These are phyloP conservation scores for Lepisosteus oculatus DNA, from an alignment of 2,113 vertebrate genomes.

Conservation along the genomic window DNA sequence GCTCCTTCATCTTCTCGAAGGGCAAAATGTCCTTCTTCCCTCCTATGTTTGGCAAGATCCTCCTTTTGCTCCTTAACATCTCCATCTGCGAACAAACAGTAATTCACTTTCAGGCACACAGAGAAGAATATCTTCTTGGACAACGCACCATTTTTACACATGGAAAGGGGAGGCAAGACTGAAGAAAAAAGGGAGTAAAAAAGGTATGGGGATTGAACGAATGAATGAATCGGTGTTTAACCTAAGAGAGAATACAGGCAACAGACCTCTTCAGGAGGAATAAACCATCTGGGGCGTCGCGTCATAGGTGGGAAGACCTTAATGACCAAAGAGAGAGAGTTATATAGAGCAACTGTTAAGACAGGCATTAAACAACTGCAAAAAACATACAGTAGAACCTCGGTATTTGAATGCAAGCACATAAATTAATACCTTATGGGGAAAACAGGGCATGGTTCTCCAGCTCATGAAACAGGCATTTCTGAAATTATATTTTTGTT, in stretches of 20 bases:
- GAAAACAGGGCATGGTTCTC: too few relatives aligned
- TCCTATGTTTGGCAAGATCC: slow-evolving; percentile 72
- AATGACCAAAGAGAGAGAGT: slow-evolving; percentile 39
- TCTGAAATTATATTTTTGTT: too few relatives aligned
- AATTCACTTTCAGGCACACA: too few relatives aligned
- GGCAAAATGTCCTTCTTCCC: slow-evolving; percentile 83
- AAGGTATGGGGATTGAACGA: neutral
- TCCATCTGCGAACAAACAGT: slow-evolving; percentile 44
- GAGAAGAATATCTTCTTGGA: too few relatives aligned
- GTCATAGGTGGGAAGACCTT: slow-evolving; percentile 42
- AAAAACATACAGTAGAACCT: too few relatives aligned
- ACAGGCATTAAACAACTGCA: too few relatives aligned
- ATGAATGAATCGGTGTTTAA: too few relatives aligned
- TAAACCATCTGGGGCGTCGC: slow-evolving; percentile 62
- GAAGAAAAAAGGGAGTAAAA: neutral
- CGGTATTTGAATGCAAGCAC: too few relatives aligned
- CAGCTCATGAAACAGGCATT: too few relatives aligned
- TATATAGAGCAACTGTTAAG: too few relatives aligned
- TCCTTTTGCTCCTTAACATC: slow-evolving; percentile 75
- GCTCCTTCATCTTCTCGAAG: slow-evolving; percentile 97
- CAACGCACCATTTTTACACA: too few relatives aligned
- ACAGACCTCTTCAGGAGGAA: slow-evolving; percentile 66
- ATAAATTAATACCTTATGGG: too few relatives aligned
- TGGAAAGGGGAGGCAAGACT: neutral
- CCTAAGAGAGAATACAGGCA: neutral